Percentiles rank a stretch among this genome's conserved stretches.
Evolutionary conservation across 2,113 vertebrate species (phyloP).

Genomic region (Anser brachyrhynchus): DNA sequence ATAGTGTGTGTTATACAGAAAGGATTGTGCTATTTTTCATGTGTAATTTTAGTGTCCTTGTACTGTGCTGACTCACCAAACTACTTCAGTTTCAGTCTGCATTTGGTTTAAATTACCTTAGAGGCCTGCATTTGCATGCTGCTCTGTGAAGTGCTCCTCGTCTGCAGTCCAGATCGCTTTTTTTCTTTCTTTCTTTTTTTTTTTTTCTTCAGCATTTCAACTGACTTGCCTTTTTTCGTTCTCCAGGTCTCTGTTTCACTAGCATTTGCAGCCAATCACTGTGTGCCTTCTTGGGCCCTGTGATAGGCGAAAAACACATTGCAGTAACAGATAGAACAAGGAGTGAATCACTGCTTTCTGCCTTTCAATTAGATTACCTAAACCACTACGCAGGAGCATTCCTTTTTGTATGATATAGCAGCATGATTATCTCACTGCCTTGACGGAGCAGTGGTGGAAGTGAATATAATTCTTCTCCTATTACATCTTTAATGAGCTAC

Average conservation of each 20-base stretch:
- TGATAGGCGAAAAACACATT: background rate
- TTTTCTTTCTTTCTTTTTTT: background rate
- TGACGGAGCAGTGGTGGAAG: slow-evolving; percentile 53
- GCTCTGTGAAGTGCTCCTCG: slow-evolving; percentile 2
- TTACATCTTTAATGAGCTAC: slow-evolving; percentile 70
- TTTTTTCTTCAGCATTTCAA: background rate
- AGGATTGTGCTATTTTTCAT: background rate
- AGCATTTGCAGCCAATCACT: slow-evolving; percentile 18
- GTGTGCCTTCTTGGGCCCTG: background rate
- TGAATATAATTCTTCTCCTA: slow-evolving; percentile 67
- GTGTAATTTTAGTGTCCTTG: slow-evolving; percentile 17
- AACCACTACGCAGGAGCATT: slow-evolving; percentile 29
- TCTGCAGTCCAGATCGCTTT: background rate
- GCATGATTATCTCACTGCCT: slow-evolving; percentile 49
- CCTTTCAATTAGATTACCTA: slow-evolving; percentile 46
- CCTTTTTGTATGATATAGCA: slow-evolving; percentile 36
- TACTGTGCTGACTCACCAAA: slow-evolving; percentile 28
- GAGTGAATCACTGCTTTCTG: slow-evolving; percentile 58
- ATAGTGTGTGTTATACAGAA: background rate
- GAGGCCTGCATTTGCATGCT: background rate
- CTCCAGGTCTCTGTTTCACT: slow-evolving; percentile 22
- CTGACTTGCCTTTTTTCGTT: background rate
- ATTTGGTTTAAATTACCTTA: slow-evolving; percentile 46
- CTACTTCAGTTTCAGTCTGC: slow-evolving; percentile 4
- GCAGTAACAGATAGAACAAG: slow-evolving; percentile 7